Evolutionary conservation across 2,113 vertebrate genomes (phyloP).

Genomic region (Phylloscopus whistleri): DNA sequence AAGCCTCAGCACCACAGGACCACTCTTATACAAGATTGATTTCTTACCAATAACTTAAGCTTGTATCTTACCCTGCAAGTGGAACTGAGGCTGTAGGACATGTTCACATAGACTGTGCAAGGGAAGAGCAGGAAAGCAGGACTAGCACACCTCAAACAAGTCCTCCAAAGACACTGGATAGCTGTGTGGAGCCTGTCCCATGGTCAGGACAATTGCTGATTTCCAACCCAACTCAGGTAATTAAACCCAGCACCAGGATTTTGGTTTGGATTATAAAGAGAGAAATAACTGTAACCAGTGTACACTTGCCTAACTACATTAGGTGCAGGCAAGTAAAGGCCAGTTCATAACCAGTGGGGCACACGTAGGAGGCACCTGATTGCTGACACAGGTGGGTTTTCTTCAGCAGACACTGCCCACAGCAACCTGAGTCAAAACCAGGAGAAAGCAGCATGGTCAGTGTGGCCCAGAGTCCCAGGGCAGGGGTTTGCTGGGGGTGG

Average conservation of each 20-base stretch:
- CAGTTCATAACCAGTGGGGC: background rate
- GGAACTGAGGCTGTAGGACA: background rate
- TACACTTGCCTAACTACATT: background rate
- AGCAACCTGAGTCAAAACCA: background rate
- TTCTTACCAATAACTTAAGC: background rate
- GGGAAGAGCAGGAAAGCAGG: background rate
- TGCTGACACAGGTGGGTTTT: background rate
- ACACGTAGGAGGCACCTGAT: background rate
- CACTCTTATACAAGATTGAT: background rate
- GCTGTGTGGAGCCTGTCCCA: background rate
- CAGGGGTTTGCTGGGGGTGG: background rate
- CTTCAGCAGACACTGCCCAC: background rate
- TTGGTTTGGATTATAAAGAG: background rate
- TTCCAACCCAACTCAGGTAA: background rate
- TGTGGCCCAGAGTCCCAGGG: background rate
- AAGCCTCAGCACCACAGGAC: background rate
- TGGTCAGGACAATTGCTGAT: background rate
- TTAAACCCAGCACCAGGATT: background rate
- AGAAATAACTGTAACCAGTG: background rate
- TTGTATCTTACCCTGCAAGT: background rate
- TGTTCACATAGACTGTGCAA: background rate
- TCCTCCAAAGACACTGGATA: background rate
- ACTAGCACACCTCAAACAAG: background rate
- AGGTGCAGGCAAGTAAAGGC: background rate
- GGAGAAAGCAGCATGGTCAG: background rate